Conservation (phyloP, 2,888 invertebrate genomes). For the Idaea biselata region DNA sequence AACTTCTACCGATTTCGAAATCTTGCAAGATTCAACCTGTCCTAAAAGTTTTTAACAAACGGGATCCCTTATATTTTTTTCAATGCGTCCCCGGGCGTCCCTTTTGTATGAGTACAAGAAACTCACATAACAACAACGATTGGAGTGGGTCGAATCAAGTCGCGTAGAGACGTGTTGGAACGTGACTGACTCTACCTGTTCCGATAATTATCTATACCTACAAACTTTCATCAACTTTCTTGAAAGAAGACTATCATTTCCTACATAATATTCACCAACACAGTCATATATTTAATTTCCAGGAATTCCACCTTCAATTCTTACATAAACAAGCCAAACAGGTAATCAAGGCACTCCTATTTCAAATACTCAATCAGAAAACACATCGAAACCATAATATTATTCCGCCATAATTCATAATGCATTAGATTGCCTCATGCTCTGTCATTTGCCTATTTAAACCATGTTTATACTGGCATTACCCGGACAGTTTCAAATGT, state of each 20-base stretch:
- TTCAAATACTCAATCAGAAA: slow-evolving; percentile 1
- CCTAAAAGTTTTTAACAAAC: slow-evolving; percentile 30
- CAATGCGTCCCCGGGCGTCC: slow-evolving; percentile 35
- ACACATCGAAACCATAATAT: slow-evolving; percentile 31
- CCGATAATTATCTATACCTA: slow-evolving; percentile 12
- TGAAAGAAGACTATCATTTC: background rate
- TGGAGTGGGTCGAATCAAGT: slow-evolving; percentile 25
- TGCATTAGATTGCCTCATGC: slow-evolving; percentile 41
- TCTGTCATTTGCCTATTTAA: slow-evolving; percentile 32
- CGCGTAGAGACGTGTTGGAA: slow-evolving; percentile 26
- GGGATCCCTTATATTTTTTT: slow-evolving; percentile 36
- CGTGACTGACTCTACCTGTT: slow-evolving; percentile 34
- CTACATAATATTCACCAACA: slow-evolving; percentile 17
- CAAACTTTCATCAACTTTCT: background rate
- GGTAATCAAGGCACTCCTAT: slow-evolving; percentile 15
- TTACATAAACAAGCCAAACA: slow-evolving; percentile 16
- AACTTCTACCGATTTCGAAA: slow-evolving; percentile 20
- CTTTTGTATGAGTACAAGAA: slow-evolving; percentile 35
- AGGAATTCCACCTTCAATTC: background rate
- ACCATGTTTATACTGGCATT: slow-evolving; percentile 6
- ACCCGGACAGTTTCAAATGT: background rate
- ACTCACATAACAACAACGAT: slow-evolving; percentile 29
- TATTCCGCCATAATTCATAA: slow-evolving; percentile 40
- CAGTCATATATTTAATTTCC: background rate
- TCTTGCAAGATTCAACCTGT: slow-evolving; percentile 40